Percentiles rank a stretch among this genome's conserved stretches.
phyloP scores from a whole-genome alignment of 2,888 invertebrate genomes.

The Gymnosoma rotundatum region DNA sequence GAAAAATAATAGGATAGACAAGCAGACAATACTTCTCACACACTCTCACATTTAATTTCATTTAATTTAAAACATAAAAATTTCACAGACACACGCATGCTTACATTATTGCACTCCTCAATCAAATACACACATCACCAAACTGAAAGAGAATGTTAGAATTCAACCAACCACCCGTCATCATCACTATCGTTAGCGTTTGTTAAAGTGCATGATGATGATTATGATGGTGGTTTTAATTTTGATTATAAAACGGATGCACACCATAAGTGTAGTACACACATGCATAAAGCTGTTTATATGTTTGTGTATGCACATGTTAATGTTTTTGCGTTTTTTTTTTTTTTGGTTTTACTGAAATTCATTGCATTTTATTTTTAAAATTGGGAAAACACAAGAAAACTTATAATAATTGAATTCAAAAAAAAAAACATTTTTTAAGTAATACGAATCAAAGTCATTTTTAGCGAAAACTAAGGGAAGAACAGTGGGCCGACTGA shows the following conservation, averaged over 20 bases:
- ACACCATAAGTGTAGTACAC: constrained; percentile 34
- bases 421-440: not conserved
- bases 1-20: not conserved
- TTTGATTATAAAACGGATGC: constrained; percentile 67
- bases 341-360: constrained; percentile 37
- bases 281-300: not conserved
- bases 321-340: not conserved
- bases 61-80: constrained; percentile 25
- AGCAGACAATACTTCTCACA: constrained; percentile 7
- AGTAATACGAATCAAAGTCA: constrained; percentile 36
- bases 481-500: no score
- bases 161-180: constrained; percentile 31
- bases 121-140: no score
- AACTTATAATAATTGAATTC: constrained; percentile 18
- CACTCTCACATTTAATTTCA: not conserved
- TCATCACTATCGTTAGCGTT: constrained; percentile 13
- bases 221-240: constrained; percentile 34
- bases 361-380: constrained; percentile 41
- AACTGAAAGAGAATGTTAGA: not conserved
- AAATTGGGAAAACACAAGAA: constrained; percentile 30
- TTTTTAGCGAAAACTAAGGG: not conserved
- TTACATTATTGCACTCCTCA: not conserved
- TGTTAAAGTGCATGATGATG: constrained; percentile 39
- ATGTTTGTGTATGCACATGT: not conserved
- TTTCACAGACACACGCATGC: not conserved